phyloP scores from a whole-genome alignment of 2,797 vertebrate species.

The Ctenopoma kingsleyae region DNA sequence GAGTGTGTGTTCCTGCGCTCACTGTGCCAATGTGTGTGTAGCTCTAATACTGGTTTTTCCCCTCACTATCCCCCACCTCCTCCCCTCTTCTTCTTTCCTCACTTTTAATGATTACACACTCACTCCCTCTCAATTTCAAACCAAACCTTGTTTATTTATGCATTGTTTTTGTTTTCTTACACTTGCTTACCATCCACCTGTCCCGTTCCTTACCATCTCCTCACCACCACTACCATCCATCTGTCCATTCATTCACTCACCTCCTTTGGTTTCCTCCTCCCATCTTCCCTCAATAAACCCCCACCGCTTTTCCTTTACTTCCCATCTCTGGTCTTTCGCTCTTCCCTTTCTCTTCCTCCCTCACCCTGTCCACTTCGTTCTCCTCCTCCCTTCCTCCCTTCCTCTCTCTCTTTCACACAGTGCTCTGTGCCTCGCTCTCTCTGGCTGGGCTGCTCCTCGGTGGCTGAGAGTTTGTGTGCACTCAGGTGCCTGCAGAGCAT shows the following conservation, averaged over 20 bases:
- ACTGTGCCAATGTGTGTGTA: conserved; percentile 84
- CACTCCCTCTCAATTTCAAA: conserved; percentile 56
- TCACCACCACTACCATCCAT: conserved; percentile 47
- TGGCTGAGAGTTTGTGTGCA: conserved; percentile 99
- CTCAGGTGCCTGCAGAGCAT: conserved; percentile 99
- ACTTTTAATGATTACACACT: conserved; percentile 71
- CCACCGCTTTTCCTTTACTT: conserved; percentile 63
- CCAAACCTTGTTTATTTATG: conserved; percentile 58
- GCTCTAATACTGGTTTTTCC: conserved; percentile 89
- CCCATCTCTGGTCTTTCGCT: conserved; percentile 69
- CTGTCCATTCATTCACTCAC: conserved; percentile 49
- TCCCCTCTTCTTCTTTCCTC: conserved; percentile 70
- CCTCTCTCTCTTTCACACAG: conserved; percentile 96
- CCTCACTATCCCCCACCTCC: conserved; percentile 76
- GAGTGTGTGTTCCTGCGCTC: conserved; percentile 82
- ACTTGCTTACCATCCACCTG: conserved; percentile 43
- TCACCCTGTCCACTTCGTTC: conserved; percentile 76
- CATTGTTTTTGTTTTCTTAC: conserved; percentile 51
- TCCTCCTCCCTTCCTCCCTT: conserved; percentile 89
- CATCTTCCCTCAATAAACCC: conserved; percentile 48
- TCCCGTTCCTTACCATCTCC: conserved; percentile 28
- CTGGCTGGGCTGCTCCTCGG: conserved; percentile 99
- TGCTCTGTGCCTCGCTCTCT: conserved; percentile 99
- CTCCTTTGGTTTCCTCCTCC: conserved; percentile 60
- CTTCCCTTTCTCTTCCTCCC: conserved; percentile 65